Conservation (phyloP, 2,113 vertebrate genomes). For the Catagonus wagneri region DNA sequence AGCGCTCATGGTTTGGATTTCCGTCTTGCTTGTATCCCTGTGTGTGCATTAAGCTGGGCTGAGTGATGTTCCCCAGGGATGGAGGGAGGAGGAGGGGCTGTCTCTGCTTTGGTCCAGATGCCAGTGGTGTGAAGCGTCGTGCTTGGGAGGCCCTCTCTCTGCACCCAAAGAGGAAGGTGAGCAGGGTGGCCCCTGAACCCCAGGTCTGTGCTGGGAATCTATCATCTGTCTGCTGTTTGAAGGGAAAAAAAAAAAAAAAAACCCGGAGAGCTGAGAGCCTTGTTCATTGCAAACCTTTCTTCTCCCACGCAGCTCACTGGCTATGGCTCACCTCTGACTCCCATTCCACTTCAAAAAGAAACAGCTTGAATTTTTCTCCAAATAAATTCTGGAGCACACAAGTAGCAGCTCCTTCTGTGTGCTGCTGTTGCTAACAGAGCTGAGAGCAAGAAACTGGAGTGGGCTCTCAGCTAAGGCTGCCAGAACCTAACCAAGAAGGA, state of each 20-base stretch:
- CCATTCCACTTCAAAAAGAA: conserved; percentile 56
- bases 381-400: conserved; percentile 56
- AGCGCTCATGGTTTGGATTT: not conserved
- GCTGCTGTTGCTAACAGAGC: not conserved
- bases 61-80: not conserved
- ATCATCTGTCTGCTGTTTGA: conserved; percentile 21
- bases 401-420: not conserved
- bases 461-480: not conserved
- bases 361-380: conserved; percentile 54
- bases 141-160: not conserved
- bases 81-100: not conserved
- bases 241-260: not conserved
- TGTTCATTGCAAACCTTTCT: not conserved
- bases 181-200: not conserved
- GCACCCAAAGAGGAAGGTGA: not conserved
- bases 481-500: not conserved
- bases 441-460: not conserved
- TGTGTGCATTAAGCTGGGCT: not conserved
- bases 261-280: not conserved
- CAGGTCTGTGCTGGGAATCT: not conserved
- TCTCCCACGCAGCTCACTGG: conserved; percentile 16
- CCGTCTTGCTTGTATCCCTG: not conserved
- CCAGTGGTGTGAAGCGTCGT: not conserved
- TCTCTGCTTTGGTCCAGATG: conserved; percentile 4
- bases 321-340: conserved; percentile 65